Base-by-base conservation (phyloP, 2,113 vertebrate genomes). In the Esox niger region DNA sequence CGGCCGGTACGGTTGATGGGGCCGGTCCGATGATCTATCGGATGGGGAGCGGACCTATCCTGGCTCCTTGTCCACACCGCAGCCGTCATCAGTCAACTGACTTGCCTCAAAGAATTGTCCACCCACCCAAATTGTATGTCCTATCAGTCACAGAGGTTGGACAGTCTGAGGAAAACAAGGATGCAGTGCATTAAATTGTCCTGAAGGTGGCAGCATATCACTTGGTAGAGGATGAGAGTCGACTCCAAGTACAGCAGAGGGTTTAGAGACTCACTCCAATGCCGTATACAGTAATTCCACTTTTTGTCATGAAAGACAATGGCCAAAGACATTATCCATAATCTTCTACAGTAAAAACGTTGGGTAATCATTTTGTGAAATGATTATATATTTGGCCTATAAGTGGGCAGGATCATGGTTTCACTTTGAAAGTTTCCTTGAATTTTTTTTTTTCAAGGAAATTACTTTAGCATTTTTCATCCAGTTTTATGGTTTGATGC, bases 11-110 rank as follows among this genome's bases (percentile, higher is more conserved):
- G 1, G 17, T 54, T 75, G 74, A 81, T 74, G 57, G 75, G 74
- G 62, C 57, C 30, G 57, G 55, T 64, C 68, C 32, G 54, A 71
- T 62, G 71, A 69, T 72, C 71, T 74, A 78, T 25, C 73, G 71
- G 70, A 17, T 55, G 46, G 54, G 74, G 66, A 75, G 68, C 74
- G 61, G 38, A 43, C 38, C 13, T 43, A 4, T 15, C 38, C 13
- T 43, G 38, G 38, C 38, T 43, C 38, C 38, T 43, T 1, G 61
- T 78, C 55, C 38, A 43, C 52, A 29, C 35, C 49, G 69, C 43
- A 69, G 62, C 76, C 62, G 32, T 75, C 56, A 54, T 73, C 78
- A 73, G 68, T 62, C 0, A 55, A 52, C 66, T 6, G 15, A n/a
- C 32, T 20, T 32, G 43, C 38, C 21, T 31, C 13, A 52, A 56